Evolutionary conservation across 2,113 vertebrate genomes (phyloP).

Genomic region (Litocranius walleri): DNA sequence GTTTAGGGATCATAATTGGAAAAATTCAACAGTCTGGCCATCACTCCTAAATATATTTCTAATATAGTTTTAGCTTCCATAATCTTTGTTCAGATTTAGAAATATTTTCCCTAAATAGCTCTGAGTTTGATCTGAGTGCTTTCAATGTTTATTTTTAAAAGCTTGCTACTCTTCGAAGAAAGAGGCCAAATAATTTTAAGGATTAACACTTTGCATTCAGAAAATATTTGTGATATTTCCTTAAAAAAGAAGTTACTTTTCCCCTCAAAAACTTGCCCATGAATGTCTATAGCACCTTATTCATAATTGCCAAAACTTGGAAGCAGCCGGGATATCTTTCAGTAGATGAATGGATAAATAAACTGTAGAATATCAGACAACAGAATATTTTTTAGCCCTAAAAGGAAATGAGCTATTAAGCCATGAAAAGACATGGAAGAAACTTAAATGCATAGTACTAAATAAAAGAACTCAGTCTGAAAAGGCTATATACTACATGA

Average conservation of each 20-base stretch:
- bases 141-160: slow-evolving; percentile 26
- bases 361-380: background rate
- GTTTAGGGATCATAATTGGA: background rate
- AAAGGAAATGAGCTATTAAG: background rate
- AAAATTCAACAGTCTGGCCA: background rate
- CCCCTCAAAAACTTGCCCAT: background rate
- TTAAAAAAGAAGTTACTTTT: background rate
- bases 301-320: background rate
- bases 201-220: background rate
- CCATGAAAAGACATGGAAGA: background rate
- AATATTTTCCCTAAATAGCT: background rate
- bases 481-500: background rate
- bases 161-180: background rate
- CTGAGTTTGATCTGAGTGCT: background rate
- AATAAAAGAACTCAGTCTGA: background rate
- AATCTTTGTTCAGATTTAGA: background rate
- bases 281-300: background rate
- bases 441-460: background rate
- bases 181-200: background rate
- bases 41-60: background rate
- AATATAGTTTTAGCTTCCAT: background rate
- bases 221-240: slow-evolving; percentile 13
- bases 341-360: background rate
- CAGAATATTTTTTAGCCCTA: background rate
- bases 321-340: background rate